Evolutionary conservation across 2,888 invertebrate species (phyloP).

Genomic region (Drosophila anomelani): DNA sequence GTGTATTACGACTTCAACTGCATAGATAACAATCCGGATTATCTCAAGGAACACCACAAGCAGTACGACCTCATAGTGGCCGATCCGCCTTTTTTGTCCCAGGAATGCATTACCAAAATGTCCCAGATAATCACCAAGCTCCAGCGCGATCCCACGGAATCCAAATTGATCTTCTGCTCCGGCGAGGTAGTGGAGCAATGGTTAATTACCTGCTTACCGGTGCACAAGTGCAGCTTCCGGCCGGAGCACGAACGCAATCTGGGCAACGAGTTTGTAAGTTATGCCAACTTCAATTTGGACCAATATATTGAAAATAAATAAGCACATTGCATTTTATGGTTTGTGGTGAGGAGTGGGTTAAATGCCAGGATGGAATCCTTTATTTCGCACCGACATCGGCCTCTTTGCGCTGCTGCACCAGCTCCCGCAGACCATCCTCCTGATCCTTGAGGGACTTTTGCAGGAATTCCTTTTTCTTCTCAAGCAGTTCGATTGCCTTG

Average conservation of each 20-base stretch:
- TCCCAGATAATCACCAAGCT: slow-evolving; percentile 91
- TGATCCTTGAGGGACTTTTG: slow-evolving; percentile 91
- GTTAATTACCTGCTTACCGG: slow-evolving; percentile 87
- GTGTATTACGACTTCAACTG: slow-evolving; percentile 96
- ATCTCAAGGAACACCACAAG: slow-evolving; percentile 84
- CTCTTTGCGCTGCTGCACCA: slow-evolving; percentile 89
- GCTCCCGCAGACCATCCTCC: slow-evolving; percentile 92
- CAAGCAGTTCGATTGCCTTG: slow-evolving; percentile 89
- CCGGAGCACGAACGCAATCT: slow-evolving; percentile 95
- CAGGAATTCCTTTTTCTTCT: slow-evolving; percentile 90
- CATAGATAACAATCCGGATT: slow-evolving; percentile 87
- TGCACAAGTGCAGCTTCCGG: slow-evolving; percentile 89
- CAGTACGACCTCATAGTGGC: slow-evolving; percentile 94
- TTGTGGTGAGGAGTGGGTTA: background rate
- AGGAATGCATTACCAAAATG: slow-evolving; percentile 95
- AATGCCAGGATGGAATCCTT: slow-evolving; percentile 18
- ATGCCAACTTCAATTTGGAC: slow-evolving; percentile 93
- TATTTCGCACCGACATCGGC: slow-evolving; percentile 74
- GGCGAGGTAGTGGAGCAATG: slow-evolving; percentile 92
- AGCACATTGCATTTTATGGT: slow-evolving; percentile 17
- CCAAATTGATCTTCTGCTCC: slow-evolving; percentile 89
- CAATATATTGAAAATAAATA: slow-evolving; percentile 76
- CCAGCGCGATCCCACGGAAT: slow-evolving; percentile 84
- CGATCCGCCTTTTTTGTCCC: slow-evolving; percentile 97
- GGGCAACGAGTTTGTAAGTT: slow-evolving; percentile 96